A percentile compares a stretch with the other conserved stretches of the same genome.
phyloP scores from a whole-genome alignment of 2,888 invertebrate species.

The Drosophila emarginata region DNA sequence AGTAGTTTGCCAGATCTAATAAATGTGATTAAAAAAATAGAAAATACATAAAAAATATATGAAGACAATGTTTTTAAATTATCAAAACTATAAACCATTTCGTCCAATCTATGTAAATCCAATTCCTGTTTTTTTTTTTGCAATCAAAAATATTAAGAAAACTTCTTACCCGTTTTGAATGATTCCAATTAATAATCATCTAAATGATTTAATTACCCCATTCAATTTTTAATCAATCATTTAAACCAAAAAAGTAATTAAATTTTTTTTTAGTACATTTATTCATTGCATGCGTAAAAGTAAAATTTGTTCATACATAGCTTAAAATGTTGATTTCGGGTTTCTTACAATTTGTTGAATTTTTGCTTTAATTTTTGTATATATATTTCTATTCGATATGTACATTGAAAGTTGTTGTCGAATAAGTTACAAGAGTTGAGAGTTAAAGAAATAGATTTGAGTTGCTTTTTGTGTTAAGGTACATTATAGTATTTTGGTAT shows the following conservation, averaged over 20 bases:
- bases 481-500: conserved; percentile 59
- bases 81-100: too few species aligned
- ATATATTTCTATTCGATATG: conserved; percentile 46
- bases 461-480: conserved; percentile 58
- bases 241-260: too few species aligned
- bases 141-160: too few species aligned
- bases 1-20: too few species aligned
- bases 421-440: conserved; percentile 71
- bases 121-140: too few species aligned
- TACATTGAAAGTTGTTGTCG: conserved; percentile 73
- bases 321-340: conserved; percentile 72
- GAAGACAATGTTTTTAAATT: too few species aligned
- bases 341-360: conserved; percentile 66
- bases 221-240: too few species aligned
- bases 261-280: conserved; percentile 64
- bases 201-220: not conserved
- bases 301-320: conserved; percentile 66
- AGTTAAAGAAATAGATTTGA: conserved; percentile 70
- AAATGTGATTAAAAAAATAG: too few species aligned
- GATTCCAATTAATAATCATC: too few species aligned
- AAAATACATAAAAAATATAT: too few species aligned
- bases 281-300: conserved; percentile 71
- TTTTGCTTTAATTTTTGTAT: conserved; percentile 27
- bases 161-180: too few species aligned
- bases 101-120: too few species aligned